Percentiles rank a stretch among this genome's conserved stretches.
These are phyloP conservation scores for Amphipyra berbera DNA, from an alignment of 2,888 invertebrate species.

Conservation along the genomic window DNA sequence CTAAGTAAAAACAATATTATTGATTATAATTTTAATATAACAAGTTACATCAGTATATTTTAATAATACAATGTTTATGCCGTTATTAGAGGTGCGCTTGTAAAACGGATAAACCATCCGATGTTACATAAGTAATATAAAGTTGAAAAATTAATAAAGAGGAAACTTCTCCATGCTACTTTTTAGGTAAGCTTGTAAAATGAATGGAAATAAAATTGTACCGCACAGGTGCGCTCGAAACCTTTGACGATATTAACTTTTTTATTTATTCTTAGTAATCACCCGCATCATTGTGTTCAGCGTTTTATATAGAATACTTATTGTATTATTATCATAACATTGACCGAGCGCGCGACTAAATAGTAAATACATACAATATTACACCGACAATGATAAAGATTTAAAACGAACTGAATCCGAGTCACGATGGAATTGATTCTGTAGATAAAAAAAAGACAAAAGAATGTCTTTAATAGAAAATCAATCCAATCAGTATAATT, in stretches of 20 bases:
- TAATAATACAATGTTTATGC: conserved; percentile 57
- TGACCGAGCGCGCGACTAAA: conserved; percentile 32
- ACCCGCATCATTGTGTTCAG: conserved; percentile 66
- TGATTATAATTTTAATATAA: conserved; percentile 38
- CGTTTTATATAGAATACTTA: conserved; percentile 52
- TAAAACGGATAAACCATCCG: conserved; percentile 81
- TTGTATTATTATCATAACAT: conserved; percentile 48
- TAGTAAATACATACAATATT: conserved; percentile 43
- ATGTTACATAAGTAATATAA: conserved; percentile 87
- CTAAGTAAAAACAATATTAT: conserved; percentile 44
- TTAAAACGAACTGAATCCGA: conserved; percentile 73
- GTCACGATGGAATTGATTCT: conserved; percentile 78
- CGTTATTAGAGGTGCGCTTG: conserved; percentile 58
- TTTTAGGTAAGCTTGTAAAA: conserved; percentile 89
- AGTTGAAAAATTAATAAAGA: conserved; percentile 90
- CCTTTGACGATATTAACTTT: conserved; percentile 89
- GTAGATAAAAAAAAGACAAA: conserved; percentile 69
- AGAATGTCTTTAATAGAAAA: conserved; percentile 80
- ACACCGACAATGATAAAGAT: conserved; percentile 58
- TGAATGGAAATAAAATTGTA: conserved; percentile 89
- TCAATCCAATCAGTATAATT: conserved; percentile 85
- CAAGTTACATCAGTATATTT: conserved; percentile 39
- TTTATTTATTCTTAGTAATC: conserved; percentile 82
- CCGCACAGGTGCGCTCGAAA: conserved; percentile 87
- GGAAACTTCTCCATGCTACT: conserved; percentile 85